A percentile compares a stretch with the other conserved stretches of the same genome.
Evolutionary conservation across 2,113 vertebrate genomes (phyloP).

Genomic region (Camarhynchus parvulus): DNA sequence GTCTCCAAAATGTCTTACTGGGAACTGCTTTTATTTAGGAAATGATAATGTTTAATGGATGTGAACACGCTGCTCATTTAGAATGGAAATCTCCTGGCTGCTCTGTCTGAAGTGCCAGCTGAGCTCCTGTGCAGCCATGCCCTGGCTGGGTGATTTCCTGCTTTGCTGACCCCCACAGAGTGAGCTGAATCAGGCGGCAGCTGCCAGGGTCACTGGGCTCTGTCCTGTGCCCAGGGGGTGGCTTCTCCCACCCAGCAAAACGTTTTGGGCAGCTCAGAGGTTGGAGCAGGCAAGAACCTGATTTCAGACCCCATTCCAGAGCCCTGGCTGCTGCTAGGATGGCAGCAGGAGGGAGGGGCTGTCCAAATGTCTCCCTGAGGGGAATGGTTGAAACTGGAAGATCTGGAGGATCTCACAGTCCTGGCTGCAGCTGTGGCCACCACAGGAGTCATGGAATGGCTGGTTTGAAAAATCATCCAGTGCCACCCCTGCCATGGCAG

Average conservation of each 20-base stretch:
- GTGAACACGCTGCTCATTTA: background rate
- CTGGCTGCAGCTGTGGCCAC: background rate
- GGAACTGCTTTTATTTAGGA: constrained; percentile 29
- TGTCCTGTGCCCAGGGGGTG: background rate
- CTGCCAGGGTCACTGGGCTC: background rate
- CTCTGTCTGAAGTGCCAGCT: background rate
- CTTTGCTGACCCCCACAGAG: background rate
- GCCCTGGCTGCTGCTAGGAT: background rate
- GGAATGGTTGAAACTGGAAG: background rate
- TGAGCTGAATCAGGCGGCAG: background rate
- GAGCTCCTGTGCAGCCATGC: constrained; percentile 2
- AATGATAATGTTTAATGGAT: constrained; percentile 47
- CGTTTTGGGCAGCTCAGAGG: background rate
- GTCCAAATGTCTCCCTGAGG: background rate
- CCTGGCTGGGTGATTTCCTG: background rate
- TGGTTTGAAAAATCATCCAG: background rate
- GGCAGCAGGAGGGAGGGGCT: background rate
- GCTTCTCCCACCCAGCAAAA: background rate
- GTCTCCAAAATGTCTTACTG: constrained; percentile 43
- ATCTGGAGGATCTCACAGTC: background rate
- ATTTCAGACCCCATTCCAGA: background rate
- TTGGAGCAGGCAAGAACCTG: background rate
- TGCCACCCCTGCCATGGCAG: background rate
- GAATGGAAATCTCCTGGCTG: background rate
- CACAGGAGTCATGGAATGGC: no score